Conservation (phyloP, 2,113 vertebrate species). For the Rhodinocichla rosea region DNA sequence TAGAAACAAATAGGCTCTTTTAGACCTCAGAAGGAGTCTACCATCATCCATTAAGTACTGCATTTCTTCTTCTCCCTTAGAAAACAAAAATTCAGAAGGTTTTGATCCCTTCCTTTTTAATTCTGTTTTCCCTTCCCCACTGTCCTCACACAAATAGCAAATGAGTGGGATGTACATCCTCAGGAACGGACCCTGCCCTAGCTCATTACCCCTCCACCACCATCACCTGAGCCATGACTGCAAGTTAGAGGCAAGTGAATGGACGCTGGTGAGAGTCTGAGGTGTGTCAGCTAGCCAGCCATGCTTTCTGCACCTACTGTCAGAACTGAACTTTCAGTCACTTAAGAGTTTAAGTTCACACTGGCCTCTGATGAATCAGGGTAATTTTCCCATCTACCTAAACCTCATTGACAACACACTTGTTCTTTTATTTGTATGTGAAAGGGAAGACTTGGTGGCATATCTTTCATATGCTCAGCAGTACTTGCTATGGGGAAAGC, state of each 20-base stretch:
- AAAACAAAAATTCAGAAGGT: not conserved
- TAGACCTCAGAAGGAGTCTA: not conserved
- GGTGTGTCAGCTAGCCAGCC: not conserved
- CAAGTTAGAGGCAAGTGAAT: not conserved
- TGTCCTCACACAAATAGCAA: not conserved
- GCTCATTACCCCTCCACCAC: not conserved
- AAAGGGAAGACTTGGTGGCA: not conserved
- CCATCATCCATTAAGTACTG: not conserved
- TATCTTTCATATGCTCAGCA: not conserved
- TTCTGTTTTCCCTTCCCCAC: not conserved
- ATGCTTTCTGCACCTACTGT: not conserved
- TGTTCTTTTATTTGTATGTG: not conserved
- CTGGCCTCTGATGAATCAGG: not conserved
- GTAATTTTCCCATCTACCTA: not conserved
- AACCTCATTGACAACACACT: not conserved
- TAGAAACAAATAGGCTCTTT: not conserved
- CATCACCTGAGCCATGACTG: not conserved
- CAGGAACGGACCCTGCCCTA: not conserved
- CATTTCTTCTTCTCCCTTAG: not conserved
- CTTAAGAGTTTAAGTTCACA: not conserved
- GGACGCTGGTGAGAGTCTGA: not conserved
- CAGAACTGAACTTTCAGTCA: not conserved
- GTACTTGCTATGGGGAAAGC: not conserved
- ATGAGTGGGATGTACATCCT: not conserved
- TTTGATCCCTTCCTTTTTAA: not conserved